phyloP scores from a whole-genome alignment of 1,140 invertebrate species.

The Sycobia sp. region DNA sequence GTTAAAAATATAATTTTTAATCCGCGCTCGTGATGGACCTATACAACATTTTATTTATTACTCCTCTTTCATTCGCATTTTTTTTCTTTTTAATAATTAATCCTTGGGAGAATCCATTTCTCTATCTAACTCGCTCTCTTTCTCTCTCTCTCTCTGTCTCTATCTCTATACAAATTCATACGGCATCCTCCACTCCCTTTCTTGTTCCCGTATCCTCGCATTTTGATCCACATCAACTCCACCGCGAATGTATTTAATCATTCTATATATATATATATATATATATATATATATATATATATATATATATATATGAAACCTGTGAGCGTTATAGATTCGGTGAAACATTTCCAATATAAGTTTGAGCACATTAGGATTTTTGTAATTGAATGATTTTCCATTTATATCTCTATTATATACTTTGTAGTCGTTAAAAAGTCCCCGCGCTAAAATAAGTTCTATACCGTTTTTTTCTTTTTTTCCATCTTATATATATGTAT shows the following conservation, averaged over 20 bases:
- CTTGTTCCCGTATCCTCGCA: no score
- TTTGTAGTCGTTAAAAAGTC: constrained; percentile 11
- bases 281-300: no score
- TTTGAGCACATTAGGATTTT: constrained; percentile 46
- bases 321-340: no score
- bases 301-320: no score
- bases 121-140: constrained; percentile 14
- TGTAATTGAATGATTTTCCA: constrained; percentile 39
- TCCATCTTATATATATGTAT: no score
- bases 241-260: constrained; percentile 16
- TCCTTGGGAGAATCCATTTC: constrained; percentile 16
- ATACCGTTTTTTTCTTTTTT: no score
- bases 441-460: constrained; percentile 40
- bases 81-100: constrained; percentile 30
- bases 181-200: no score
- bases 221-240: neutral
- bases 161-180: no score
- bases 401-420: constrained; percentile 36
- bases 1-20: constrained; percentile 62
- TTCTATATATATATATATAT: no score
- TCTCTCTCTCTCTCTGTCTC: neutral
- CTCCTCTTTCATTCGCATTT: constrained; percentile 25
- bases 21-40: constrained; percentile 58
- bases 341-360: constrained; percentile 41
- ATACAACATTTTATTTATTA: constrained; percentile 42